These are phyloP conservation scores for Xiphophorus maculatus DNA, from an alignment of 2,113 vertebrate species.

Conservation along the genomic window DNA sequence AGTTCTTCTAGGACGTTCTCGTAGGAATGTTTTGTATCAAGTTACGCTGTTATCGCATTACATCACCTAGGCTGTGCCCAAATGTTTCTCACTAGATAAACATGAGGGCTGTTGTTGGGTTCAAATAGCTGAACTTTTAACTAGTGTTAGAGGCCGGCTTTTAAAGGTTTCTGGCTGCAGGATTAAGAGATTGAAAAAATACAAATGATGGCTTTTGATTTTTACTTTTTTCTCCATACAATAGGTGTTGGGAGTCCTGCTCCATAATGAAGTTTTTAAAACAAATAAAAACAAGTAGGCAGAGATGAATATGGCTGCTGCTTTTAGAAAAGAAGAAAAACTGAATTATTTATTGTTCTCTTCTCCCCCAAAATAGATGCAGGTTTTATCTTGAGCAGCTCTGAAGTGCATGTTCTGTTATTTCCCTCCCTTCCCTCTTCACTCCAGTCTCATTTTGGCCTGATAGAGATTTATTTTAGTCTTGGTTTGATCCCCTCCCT, in stretches of 20 bases:
- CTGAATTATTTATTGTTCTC: constrained; percentile 48
- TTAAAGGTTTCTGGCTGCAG: no score
- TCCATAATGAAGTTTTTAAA: constrained; percentile 23
- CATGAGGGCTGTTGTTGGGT: no score
- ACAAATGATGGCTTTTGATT: no score
- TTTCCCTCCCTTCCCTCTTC: constrained; percentile 14
- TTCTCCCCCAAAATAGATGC: constrained; percentile 66
- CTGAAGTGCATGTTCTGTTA: constrained; percentile 60
- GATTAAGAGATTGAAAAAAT: no score
- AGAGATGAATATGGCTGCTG: background rate
- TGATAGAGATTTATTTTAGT: constrained; percentile 59
- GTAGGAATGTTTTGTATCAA: constrained; percentile 35
- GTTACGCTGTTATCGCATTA: background rate
- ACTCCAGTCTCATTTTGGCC: background rate
- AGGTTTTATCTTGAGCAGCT: constrained; percentile 68
- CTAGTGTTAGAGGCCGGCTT: no score
- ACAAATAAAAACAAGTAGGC: constrained; percentile 5
- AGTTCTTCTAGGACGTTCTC: background rate
- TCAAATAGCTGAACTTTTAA: no score
- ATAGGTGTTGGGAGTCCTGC: no score
- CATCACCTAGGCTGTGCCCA: background rate
- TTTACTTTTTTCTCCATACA: no score
- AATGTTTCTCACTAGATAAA: background rate
- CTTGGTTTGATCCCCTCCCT: constrained; percentile 54
- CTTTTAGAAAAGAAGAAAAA: background rate